A percentile compares a stretch with the other conserved stretches of the same genome.
Evolutionary conservation across 2,797 vertebrate species (phyloP).

Genomic region (Hephaestus fuliginosus): DNA sequence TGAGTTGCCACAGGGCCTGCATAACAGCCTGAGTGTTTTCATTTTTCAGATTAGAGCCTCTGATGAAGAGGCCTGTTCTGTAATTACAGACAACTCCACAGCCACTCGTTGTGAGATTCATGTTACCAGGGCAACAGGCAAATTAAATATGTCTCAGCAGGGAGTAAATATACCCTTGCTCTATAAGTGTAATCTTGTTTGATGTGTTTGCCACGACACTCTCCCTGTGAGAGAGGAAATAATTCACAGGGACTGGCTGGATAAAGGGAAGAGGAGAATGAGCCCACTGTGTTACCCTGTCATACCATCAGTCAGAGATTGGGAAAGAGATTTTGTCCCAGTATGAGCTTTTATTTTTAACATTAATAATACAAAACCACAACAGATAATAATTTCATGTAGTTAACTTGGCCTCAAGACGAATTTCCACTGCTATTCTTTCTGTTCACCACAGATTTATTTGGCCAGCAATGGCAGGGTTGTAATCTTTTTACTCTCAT

Average conservation of each 20-base stretch:
- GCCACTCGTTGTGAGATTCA: constrained; percentile 77
- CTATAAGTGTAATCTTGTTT: constrained; percentile 80
- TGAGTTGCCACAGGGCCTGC: constrained; percentile 63
- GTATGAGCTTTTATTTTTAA: constrained; percentile 52
- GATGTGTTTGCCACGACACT: constrained; percentile 72
- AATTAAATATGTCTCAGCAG: constrained; percentile 78
- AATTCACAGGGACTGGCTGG: constrained; percentile 61
- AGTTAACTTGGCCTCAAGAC: constrained; percentile 40
- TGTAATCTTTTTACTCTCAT: constrained; percentile 25
- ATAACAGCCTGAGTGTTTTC: constrained; percentile 61
- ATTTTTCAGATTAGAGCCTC: constrained; percentile 82
- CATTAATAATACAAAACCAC: constrained; percentile 66
- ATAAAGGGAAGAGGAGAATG: constrained; percentile 39
- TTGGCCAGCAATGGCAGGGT: neutral
- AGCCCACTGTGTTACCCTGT: constrained; percentile 50
- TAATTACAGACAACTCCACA: constrained; percentile 84
- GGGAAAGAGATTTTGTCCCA: constrained; percentile 41
- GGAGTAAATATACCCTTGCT: constrained; percentile 82
- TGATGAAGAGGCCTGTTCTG: constrained; percentile 79
- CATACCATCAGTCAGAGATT: constrained; percentile 50
- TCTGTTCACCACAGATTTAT: constrained; percentile 29
- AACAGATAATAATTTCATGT: constrained; percentile 41
- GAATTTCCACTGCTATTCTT: constrained; percentile 41
- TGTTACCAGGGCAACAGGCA: constrained; percentile 81
- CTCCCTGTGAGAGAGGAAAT: constrained; percentile 65